A percentile compares a stretch with the other conserved stretches of the same genome.
Conservation (phyloP, 2,888 invertebrate species). For the Cacoxenus indagator region DNA sequence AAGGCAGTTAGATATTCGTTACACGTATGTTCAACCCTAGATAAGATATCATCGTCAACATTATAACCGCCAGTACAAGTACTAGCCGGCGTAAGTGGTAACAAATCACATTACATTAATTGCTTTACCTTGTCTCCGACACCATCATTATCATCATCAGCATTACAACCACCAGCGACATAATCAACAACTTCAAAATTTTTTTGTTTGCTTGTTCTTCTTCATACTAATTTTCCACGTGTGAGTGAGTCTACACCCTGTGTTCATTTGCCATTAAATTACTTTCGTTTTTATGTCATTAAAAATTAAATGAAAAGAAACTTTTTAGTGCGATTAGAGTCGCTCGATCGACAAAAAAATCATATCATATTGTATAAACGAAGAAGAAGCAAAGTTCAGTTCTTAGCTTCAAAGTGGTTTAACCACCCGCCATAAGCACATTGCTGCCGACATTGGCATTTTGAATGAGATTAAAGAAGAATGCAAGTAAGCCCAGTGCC, state of each 20-base stretch:
- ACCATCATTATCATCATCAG: slow-evolving; percentile 21
- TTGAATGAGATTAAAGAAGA: too few species aligned
- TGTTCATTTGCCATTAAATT: too few species aligned
- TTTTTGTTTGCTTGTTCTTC: too few species aligned
- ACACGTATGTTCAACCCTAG: too few species aligned
- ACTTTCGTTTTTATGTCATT: slow-evolving; percentile 33
- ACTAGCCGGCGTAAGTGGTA: too few species aligned
- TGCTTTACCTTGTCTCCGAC: slow-evolving; percentile 55
- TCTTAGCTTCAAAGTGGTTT: too few species aligned
- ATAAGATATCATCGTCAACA: slow-evolving; percentile 49
- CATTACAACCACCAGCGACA: slow-evolving; percentile 20
- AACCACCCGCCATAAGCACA: too few species aligned
- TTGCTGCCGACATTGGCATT: slow-evolving; percentile 43
- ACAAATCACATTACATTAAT: slow-evolving; percentile 59
- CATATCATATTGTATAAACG: too few species aligned
- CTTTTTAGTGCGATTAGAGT: not conserved
- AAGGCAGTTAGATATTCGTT: too few species aligned
- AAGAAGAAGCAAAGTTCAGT: slow-evolving; percentile 15
- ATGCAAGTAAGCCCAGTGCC: slow-evolving; percentile 18
- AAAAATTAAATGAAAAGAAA: slow-evolving; percentile 38
- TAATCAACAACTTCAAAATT: slow-evolving; percentile 23
- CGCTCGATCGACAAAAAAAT: not conserved
- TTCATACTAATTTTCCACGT: slow-evolving; percentile 22
- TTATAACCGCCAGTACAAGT: too few species aligned
- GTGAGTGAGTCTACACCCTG: too few species aligned